Conservation (phyloP, 2,888 invertebrate species). For the Argynnis bischoffii region DNA sequence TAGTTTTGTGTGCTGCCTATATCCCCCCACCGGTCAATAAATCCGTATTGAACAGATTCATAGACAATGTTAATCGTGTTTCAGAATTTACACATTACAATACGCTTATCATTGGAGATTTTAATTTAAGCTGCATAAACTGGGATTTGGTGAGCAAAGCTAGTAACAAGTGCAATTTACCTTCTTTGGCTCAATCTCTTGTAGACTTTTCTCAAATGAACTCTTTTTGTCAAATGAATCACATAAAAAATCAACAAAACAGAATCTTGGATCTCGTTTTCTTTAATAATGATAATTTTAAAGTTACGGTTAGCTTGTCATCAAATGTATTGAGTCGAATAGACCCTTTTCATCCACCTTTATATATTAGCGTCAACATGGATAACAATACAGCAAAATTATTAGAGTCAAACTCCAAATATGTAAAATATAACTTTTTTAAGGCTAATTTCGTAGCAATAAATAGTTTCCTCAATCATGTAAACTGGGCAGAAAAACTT, state of each 20-base stretch:
- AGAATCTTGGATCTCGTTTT: not conserved
- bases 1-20: slow-evolving; percentile 17
- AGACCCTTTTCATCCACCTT: slow-evolving; percentile 8
- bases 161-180: not conserved
- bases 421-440: not conserved
- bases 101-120: too few relatives aligned
- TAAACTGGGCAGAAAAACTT: too few relatives aligned
- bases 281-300: too few relatives aligned
- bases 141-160: not conserved
- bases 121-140: too few relatives aligned
- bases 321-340: too few relatives aligned
- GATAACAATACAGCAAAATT: not conserved
- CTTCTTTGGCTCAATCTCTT: slow-evolving; percentile 11
- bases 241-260: slow-evolving; percentile 7
- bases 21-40: slow-evolving; percentile 3
- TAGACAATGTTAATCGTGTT: slow-evolving; percentile 8
- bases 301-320: too few relatives aligned
- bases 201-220: slow-evolving; percentile 7
- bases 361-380: slow-evolving; percentile 8
- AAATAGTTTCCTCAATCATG: too few relatives aligned
- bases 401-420: slow-evolving; percentile 4
- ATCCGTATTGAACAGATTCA: too few relatives aligned
- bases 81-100: too few relatives aligned
- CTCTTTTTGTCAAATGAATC: slow-evolving; percentile 7
- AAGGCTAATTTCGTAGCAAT: too few relatives aligned